A percentile compares a stretch with the other conserved stretches of the same genome.
phyloP scores from a whole-genome alignment of 64 coral and sea anemone genomes.

The Trachythela sp. region DNA sequence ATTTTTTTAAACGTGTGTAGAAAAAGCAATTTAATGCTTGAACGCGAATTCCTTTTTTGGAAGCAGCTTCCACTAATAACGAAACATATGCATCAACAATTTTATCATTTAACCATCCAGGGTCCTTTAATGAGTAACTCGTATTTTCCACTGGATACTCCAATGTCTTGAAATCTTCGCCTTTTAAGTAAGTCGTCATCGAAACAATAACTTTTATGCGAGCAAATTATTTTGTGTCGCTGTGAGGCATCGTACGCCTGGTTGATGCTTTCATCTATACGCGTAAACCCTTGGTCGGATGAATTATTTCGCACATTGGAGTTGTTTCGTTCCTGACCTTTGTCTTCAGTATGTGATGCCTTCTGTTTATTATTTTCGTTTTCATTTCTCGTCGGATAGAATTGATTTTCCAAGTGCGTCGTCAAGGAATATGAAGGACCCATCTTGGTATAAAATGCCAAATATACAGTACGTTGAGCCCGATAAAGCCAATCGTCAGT shows the following conservation, averaged over 20 bases:
- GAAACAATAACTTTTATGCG: background rate
- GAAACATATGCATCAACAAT: background rate
- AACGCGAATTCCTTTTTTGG: background rate
- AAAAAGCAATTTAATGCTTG: background rate
- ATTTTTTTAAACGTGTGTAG: background rate
- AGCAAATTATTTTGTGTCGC: background rate
- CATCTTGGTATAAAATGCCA: background rate
- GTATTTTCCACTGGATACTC: background rate
- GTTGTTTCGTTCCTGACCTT: too few relatives aligned
- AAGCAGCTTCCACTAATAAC: background rate
- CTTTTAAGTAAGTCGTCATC: background rate
- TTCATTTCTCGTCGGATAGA: background rate
- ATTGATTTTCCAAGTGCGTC: background rate
- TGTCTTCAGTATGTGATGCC: too few relatives aligned
- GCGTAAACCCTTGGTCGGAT: too few relatives aligned
- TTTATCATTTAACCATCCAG: background rate
- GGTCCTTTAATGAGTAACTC: background rate
- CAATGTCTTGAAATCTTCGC: constrained; percentile 2
- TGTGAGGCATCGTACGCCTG: background rate
- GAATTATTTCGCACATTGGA: too few relatives aligned
- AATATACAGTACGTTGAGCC: background rate
- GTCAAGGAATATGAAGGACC: background rate
- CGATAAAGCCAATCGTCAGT: background rate
- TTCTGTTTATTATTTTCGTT: too few relatives aligned
- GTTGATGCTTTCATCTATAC: too few relatives aligned